Conservation (phyloP, 2,113 vertebrate species). For the Myodes glareolus region DNA sequence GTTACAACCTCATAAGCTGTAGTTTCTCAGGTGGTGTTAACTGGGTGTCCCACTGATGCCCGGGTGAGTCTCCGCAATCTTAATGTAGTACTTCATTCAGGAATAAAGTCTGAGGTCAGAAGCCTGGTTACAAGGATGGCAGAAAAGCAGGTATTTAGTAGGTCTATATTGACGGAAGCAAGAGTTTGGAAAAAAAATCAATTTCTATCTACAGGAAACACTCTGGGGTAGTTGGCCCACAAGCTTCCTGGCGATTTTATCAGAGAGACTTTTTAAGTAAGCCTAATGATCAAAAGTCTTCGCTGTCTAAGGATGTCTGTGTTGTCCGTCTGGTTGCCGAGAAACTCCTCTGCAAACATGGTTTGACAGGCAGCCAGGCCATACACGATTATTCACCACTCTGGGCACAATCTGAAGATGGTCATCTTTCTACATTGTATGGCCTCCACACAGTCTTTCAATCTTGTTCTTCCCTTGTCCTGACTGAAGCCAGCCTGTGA, state of each 20-base stretch:
- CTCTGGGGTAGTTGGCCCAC: neutral
- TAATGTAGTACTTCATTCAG: constrained; percentile 16
- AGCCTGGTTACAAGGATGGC: neutral
- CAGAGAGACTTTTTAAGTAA: neutral
- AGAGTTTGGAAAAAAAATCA: neutral
- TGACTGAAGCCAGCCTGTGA: neutral
- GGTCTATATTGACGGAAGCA: neutral
- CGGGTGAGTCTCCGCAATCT: neutral
- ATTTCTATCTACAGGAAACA: neutral
- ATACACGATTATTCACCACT: neutral
- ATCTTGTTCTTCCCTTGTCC: neutral
- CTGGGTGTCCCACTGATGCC: neutral
- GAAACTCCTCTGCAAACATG: neutral
- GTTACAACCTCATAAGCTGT: neutral
- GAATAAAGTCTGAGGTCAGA: neutral
- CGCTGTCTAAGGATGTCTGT: neutral
- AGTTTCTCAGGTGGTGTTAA: neutral
- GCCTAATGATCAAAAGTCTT: neutral
- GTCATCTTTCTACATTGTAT: neutral
- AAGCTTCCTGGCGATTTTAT: neutral
- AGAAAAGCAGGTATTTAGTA: neutral
- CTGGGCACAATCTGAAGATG: neutral
- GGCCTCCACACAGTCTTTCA: neutral
- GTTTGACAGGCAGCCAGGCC: neutral
- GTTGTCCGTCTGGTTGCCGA: neutral